These are phyloP conservation scores for Baryphthengus martii DNA, from an alignment of 2,113 vertebrate genomes.

Conservation along the genomic window DNA sequence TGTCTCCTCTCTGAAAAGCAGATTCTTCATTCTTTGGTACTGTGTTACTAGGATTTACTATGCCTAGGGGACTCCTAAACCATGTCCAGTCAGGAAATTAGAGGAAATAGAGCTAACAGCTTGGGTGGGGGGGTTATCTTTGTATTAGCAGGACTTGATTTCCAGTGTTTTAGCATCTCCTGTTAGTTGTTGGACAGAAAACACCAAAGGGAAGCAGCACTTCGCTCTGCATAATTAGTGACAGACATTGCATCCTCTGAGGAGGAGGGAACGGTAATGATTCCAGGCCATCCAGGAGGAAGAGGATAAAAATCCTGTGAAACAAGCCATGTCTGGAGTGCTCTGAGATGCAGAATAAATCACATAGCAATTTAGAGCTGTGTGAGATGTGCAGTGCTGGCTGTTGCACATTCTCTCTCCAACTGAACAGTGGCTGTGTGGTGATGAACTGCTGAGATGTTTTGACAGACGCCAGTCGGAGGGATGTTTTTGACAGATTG, in stretches of 20 bases:
- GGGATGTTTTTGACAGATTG: background rate
- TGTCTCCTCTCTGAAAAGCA: background rate
- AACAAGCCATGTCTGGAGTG: background rate
- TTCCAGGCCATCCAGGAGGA: background rate
- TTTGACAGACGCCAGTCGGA: constrained; percentile 36
- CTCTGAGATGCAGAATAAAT: background rate
- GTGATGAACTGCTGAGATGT: background rate
- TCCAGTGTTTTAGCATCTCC: background rate
- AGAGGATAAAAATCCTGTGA: background rate
- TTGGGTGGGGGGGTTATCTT: background rate
- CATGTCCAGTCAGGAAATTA: background rate
- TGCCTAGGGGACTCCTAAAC: background rate
- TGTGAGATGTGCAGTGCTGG: background rate
- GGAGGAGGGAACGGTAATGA: background rate
- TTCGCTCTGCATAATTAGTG: background rate
- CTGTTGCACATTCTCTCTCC: background rate
- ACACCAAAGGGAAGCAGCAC: background rate
- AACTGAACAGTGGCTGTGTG: background rate
- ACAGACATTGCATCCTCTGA: background rate
- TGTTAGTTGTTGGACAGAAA: background rate
- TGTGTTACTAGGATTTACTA: background rate
- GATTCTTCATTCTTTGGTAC: background rate
- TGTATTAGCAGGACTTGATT: background rate
- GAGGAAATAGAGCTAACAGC: background rate
- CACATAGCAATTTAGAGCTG: background rate